Conservation (phyloP, 2,113 vertebrate genomes). For the Dipodomys merriami region DNA sequence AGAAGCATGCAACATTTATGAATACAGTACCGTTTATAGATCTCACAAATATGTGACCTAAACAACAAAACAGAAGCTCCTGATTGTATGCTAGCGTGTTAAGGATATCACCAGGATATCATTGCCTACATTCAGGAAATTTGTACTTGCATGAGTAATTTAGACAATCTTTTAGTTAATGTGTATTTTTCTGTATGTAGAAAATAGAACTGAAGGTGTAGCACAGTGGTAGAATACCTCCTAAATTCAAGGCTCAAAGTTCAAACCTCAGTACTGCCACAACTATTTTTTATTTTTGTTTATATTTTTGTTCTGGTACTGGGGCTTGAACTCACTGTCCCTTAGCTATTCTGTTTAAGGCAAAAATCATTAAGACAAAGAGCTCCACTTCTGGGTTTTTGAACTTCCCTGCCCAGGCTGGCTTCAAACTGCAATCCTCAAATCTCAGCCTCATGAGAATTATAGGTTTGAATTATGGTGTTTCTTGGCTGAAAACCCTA, state of each 20-base stretch:
- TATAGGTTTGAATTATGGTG: too few relatives aligned
- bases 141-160: not conserved
- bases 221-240: not conserved
- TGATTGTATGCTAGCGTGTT: not conserved
- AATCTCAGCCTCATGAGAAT: too few relatives aligned
- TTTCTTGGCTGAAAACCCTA: too few relatives aligned
- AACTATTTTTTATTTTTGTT: not conserved
- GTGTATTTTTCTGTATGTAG: not conserved
- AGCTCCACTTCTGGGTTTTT: too few relatives aligned
- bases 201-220: not conserved
- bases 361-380: too few relatives aligned
- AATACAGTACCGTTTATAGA: slow-evolving; percentile 59
- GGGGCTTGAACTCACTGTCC: too few relatives aligned
- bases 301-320: too few relatives aligned
- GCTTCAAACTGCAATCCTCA: too few relatives aligned
- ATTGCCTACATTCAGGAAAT: not conserved
- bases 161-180: not conserved
- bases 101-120: slow-evolving; percentile 7
- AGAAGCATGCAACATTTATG: slow-evolving; percentile 44
- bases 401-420: too few relatives aligned
- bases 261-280: too few relatives aligned
- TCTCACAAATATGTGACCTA: slow-evolving; percentile 37
- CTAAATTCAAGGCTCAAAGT: too few relatives aligned
- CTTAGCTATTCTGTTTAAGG: too few relatives aligned
- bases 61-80: slow-evolving; percentile 25